Percentiles rank a stretch among this genome's conserved stretches.
phyloP scores from a whole-genome alignment of 2,113 vertebrate species.

The Platanista minor region DNA sequence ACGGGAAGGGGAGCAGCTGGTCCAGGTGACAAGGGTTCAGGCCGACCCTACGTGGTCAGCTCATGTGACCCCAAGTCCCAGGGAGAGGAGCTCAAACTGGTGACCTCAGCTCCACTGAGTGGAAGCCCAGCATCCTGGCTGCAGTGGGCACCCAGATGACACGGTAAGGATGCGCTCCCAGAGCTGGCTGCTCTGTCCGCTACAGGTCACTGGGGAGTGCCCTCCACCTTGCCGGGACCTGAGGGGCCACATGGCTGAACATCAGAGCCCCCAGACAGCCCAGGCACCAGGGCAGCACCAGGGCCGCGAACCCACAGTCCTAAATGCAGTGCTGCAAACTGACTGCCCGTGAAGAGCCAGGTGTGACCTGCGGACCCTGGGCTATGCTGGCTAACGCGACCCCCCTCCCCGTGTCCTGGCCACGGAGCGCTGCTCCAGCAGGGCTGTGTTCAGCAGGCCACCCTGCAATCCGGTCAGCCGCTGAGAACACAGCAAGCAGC shows the following conservation, averaged over 20 bases:
- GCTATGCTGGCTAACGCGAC: too few relatives aligned
- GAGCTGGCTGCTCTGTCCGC: neutral
- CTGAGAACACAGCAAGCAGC: neutral
- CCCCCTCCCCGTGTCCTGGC: fast-evolving
- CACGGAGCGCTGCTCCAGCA: too few relatives aligned
- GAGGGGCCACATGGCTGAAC: neutral
- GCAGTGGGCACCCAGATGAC: neutral
- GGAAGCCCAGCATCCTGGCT: neutral
- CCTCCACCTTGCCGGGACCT: neutral
- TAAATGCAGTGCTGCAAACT: neutral
- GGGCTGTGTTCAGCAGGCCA: neutral
- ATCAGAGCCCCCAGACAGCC: neutral
- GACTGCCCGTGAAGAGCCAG: neutral
- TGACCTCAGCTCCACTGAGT: neutral
- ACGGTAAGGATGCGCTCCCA: neutral
- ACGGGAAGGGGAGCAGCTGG: neutral
- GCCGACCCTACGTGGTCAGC: neutral
- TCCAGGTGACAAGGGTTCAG: neutral
- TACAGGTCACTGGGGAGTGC: neutral
- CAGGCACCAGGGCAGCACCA: too few relatives aligned
- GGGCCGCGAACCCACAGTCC: neutral
- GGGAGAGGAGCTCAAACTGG: neutral
- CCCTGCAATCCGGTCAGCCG: neutral
- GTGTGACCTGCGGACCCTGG: neutral
- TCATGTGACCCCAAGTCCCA: neutral